A percentile compares a stretch with the other conserved stretches of the same genome.
phyloP scores from a whole-genome alignment of 2,113 vertebrate genomes.

The Ciconia maguari region DNA sequence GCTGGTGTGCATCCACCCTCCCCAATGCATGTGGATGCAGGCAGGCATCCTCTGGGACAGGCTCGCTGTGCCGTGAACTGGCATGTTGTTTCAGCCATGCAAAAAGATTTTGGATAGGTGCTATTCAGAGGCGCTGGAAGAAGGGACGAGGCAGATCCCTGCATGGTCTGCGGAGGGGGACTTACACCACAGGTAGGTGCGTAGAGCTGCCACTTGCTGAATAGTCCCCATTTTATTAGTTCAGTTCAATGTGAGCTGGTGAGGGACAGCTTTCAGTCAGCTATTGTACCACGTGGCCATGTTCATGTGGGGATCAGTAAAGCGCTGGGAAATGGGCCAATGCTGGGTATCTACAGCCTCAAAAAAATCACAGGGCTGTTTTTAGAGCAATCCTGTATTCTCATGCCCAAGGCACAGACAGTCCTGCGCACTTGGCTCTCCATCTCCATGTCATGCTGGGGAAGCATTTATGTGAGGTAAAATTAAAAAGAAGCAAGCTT shows the following conservation, averaged over 20 bases:
- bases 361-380: not conserved
- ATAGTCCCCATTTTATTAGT: not conserved
- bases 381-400: not conserved
- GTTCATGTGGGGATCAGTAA: not conserved
- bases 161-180: not conserved
- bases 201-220: not conserved
- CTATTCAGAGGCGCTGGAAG: not conserved
- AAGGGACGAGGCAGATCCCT: not conserved
- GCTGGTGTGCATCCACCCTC: accelerated
- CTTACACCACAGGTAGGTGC: not conserved
- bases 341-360: not conserved
- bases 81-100: not conserved
- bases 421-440: not conserved
- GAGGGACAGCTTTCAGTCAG: not conserved
- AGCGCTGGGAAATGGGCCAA: not conserved
- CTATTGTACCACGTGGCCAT: not conserved
- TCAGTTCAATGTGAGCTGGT: not conserved
- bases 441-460: not conserved
- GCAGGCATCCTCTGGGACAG: not conserved
- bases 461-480: not conserved
- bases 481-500: not conserved
- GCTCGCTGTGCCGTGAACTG: not conserved
- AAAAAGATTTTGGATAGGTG: not conserved
- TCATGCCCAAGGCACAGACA: not conserved
- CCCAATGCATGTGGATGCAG: not conserved